These are phyloP conservation scores for Castor canadensis DNA, from an alignment of 2,113 vertebrate species.

Conservation along the genomic window DNA sequence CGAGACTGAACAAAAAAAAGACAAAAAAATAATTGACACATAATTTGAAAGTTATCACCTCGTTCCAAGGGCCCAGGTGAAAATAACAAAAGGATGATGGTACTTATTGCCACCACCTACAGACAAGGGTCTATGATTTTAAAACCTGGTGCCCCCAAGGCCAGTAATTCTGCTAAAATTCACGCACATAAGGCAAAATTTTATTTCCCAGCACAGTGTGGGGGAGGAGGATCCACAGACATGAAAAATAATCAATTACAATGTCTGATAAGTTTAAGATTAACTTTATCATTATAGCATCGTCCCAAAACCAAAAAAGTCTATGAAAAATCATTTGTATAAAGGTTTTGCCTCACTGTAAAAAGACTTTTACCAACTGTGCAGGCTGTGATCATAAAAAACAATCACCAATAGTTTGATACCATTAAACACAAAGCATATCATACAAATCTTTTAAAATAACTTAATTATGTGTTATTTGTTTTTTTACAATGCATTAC, in stretches of 20 bases:
- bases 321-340: not conserved
- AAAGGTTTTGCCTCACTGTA: not conserved
- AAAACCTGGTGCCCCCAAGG: not conserved
- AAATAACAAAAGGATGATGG: not conserved
- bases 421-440: constrained; percentile 30
- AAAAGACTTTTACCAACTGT: not conserved
- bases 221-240: not conserved
- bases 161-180: not conserved
- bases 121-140: not conserved
- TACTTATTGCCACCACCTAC: not conserved
- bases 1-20: not conserved
- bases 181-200: not conserved
- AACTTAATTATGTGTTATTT: not conserved
- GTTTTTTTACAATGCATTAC: not conserved
- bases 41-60: not conserved
- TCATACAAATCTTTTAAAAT: constrained; percentile 38
- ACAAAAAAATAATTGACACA: not conserved
- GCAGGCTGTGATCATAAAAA: not conserved
- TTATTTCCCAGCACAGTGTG: not conserved
- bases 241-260: not conserved
- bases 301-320: not conserved
- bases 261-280: not conserved
- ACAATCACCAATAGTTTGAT: not conserved
- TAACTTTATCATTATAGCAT: constrained; percentile 15
- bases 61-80: not conserved